phyloP scores from a whole-genome alignment of 2,113 vertebrate species.

The Chelonoidis abingdonii region DNA sequence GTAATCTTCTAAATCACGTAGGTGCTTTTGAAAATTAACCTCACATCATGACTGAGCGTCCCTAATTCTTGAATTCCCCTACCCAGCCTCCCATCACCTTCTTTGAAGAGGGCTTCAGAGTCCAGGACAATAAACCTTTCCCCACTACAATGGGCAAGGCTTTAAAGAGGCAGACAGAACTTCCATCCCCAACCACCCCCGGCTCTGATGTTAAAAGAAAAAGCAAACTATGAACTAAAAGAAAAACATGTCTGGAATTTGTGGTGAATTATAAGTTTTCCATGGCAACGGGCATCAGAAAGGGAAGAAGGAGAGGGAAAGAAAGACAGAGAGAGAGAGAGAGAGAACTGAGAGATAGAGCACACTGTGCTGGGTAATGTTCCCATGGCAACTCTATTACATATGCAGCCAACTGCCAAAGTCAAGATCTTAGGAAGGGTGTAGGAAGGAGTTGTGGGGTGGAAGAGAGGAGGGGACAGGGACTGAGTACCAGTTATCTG shows the following conservation, averaged over 20 bases:
- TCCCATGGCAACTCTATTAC: conserved; percentile 80
- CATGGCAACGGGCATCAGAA: conserved; percentile 72
- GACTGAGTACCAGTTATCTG: not conserved
- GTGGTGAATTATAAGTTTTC: conserved; percentile 66
- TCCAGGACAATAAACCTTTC: not conserved
- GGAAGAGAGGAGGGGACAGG: not conserved
- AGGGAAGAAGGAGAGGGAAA: conserved; percentile 60
- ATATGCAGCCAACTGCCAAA: conserved; percentile 75
- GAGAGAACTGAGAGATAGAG: conserved; percentile 47
- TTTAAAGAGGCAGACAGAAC: conserved; percentile 22
- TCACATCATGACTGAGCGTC: accelerated
- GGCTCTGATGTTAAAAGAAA: conserved; percentile 30
- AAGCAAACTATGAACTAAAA: not conserved
- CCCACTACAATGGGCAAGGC: not conserved
- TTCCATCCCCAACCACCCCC: not conserved
- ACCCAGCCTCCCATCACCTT: not conserved
- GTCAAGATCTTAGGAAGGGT: conserved; percentile 73
- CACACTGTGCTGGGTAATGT: conserved; percentile 57
- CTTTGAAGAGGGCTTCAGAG: not conserved
- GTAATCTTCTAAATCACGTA: accelerated
- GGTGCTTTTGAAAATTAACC: not conserved
- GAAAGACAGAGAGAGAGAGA: conserved; percentile 36
- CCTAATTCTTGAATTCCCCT: not conserved
- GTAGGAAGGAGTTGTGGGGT: conserved; percentile 27
- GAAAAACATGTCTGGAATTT: conserved; percentile 53